Base-by-base conservation (phyloP, 2,113 vertebrate genomes). In the Isichthys henryi region DNA sequence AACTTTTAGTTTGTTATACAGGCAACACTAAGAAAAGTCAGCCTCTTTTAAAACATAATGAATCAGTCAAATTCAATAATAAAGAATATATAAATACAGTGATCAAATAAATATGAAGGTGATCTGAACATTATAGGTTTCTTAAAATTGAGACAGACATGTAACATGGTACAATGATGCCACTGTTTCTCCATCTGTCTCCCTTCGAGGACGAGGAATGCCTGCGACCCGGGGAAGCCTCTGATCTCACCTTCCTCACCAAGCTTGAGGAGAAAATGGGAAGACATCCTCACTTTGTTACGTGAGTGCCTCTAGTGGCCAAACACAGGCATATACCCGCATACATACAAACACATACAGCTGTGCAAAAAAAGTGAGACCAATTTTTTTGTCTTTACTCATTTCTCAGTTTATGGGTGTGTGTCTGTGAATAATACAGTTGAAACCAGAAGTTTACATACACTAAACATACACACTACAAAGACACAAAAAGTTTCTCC, bases 241-340 rank as follows among this genome's bases (percentile, higher is more conserved):
- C 98, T 0, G 98, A 99, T 90, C 89, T 99, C 91, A 99, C 97
- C 89, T 99, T 99, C 94, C 95, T 99, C 93, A 97, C 98, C 92
- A 97, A 97, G 90, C 88, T 99, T 93, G 98, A 99, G 31, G 97
- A 99, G 91, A 99, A 97, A 95, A 97, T 99, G 95, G 97, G 97
- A 90, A 95, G 95, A 45, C 98, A 99, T 6, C 97, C 98, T 43
- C 98, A 99, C 91, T 99, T 99, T 86, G 95, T 98, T 91, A 98
- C 98, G 98, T 99, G 95, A 93, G 95, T 94, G 31, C 13, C 31
- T 23, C 49, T 58, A 10, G 27, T 52, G 31, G 85, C 49, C 6
- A 13, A 50, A 39, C 56, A 49, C 27, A 50, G 11, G 2, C 45
- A 27, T 70, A 49, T 3, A 82, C 5, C 31, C 31, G 82, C 31